phyloP scores from a whole-genome alignment of 2,113 vertebrate species.

The Pipra filicauda region DNA sequence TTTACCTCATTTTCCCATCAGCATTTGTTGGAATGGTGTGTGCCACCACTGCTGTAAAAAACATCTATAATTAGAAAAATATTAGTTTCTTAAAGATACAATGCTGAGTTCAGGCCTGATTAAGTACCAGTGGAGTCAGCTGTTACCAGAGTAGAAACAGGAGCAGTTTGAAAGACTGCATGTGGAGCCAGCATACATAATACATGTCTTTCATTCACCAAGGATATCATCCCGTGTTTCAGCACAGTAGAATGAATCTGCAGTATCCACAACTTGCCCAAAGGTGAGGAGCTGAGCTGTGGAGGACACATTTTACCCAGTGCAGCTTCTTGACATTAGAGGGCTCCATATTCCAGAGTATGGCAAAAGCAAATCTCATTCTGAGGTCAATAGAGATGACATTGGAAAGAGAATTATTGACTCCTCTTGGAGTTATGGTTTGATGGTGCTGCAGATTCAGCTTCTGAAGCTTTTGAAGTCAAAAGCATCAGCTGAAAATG shows the following conservation, averaged over 20 bases:
- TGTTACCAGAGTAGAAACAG: background rate
- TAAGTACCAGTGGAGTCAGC: background rate
- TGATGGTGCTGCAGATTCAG: background rate
- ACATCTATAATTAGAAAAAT: background rate
- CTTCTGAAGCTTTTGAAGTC: background rate
- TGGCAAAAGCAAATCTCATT: background rate
- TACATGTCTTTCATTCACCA: background rate
- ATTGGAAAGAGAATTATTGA: background rate
- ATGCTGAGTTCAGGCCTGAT: background rate
- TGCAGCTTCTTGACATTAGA: slow-evolving; percentile 61
- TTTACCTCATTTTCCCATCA: background rate
- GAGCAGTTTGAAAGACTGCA: background rate
- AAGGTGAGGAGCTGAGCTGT: background rate
- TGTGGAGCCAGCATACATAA: background rate
- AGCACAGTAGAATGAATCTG: background rate
- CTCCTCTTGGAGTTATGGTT: background rate
- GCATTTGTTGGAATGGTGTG: background rate
- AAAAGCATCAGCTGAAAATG: background rate
- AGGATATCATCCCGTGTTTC: background rate
- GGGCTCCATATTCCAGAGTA: slow-evolving; percentile 59
- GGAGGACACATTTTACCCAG: background rate
- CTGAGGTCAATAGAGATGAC: slow-evolving; percentile 3
- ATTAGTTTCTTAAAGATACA: background rate
- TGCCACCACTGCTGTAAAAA: background rate
- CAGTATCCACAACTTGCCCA: background rate